Evolutionary conservation across 2,888 invertebrate species (phyloP).

Genomic region (Polymixis flavicincta): DNA sequence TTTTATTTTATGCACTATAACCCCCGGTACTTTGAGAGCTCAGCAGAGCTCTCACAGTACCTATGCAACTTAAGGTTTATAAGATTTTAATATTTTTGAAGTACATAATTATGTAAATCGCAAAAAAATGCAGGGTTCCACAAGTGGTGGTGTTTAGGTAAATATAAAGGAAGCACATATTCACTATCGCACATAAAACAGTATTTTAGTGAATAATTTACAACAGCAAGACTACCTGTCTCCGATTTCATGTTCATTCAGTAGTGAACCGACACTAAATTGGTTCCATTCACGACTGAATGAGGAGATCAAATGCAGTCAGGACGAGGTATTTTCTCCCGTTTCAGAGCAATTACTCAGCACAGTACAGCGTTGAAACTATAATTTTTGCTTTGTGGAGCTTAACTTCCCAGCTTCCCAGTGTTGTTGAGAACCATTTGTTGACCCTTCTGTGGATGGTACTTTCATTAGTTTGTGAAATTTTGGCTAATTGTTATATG

Average conservation of each 20-base stretch:
- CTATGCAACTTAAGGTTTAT: background rate
- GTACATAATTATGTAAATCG: background rate
- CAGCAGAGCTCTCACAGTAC: too few relatives aligned
- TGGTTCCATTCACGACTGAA: conserved; percentile 73
- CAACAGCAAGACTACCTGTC: conserved; percentile 44
- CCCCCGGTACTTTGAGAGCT: too few relatives aligned
- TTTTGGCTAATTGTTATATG: conserved; percentile 42
- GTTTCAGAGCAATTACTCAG: conserved; percentile 66
- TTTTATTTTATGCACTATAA: too few relatives aligned
- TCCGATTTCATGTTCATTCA: conserved; percentile 64
- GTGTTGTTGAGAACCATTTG: conserved; percentile 38
- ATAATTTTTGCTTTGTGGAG: conserved; percentile 66
- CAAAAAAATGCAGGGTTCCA: background rate
- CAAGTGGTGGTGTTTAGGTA: background rate
- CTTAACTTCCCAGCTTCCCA: conserved; percentile 32
- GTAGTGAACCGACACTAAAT: conserved; percentile 70
- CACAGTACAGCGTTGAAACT: conserved; percentile 62
- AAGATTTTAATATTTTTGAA: background rate
- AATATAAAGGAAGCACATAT: background rate
- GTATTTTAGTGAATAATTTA: conserved; percentile 41
- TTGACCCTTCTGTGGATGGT: conserved; percentile 33
- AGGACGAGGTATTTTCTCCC: conserved; percentile 62
- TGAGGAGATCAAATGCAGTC: conserved; percentile 73
- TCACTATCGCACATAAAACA: conserved; percentile 7
- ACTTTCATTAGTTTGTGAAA: conserved; percentile 45